These are phyloP conservation scores for Nudaria mundana DNA, from an alignment of 2,888 invertebrate species.

Conservation along the genomic window DNA sequence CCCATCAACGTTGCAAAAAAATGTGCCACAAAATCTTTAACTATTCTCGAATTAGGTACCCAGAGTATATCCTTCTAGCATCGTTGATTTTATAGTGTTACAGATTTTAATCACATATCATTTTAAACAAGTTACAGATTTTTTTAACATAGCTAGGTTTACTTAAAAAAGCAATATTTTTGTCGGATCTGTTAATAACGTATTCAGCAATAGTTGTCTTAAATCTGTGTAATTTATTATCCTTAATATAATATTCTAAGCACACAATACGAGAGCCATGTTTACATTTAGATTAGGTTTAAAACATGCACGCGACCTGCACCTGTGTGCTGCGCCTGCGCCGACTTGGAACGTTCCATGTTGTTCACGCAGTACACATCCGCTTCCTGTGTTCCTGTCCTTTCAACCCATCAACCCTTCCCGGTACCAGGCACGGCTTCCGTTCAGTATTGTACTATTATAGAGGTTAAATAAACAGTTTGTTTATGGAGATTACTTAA, in stretches of 20 bases:
- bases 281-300: constrained; percentile 48
- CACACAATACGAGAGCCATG: constrained; percentile 19
- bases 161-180: too few relatives aligned
- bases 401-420: constrained; percentile 45
- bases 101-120: too few relatives aligned
- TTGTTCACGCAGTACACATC: constrained; percentile 49
- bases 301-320: constrained; percentile 14
- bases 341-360: constrained; percentile 52
- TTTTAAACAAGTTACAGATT: background rate
- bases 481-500: constrained; percentile 6
- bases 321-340: constrained; percentile 38
- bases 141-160: too few relatives aligned
- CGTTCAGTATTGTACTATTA: constrained; percentile 33
- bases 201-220: constrained; percentile 6
- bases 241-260: constrained; percentile 12
- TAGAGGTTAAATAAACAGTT: constrained; percentile 29
- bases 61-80: too few relatives aligned
- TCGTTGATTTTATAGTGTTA: too few relatives aligned
- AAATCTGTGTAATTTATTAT: too few relatives aligned
- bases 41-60: too few relatives aligned
- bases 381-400: constrained; percentile 71
- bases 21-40: too few relatives aligned
- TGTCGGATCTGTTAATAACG: constrained; percentile 16
- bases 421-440: constrained; percentile 42
- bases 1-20: too few relatives aligned